A percentile compares a stretch with the other conserved stretches of the same genome.
Conservation (phyloP, 1,140 invertebrate genomes). For the Aphidius gifuensis region DNA sequence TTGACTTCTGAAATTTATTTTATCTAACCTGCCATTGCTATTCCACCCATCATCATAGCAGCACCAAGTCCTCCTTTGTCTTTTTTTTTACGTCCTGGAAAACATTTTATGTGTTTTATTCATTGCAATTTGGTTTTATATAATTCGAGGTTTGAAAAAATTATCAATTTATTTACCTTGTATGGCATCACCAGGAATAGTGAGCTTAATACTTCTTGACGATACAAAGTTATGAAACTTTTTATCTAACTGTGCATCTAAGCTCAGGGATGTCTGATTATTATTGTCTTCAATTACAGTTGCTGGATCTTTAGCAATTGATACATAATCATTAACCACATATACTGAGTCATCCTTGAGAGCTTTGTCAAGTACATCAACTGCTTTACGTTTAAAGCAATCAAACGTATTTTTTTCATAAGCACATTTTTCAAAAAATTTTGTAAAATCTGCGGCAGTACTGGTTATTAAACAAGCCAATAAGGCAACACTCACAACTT, state of each 20-base stretch:
- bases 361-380: conserved; percentile 58
- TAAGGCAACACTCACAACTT: conserved; percentile 18
- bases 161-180: conserved; percentile 39
- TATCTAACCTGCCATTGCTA: conserved; percentile 60
- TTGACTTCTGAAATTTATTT: neutral
- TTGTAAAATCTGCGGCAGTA: conserved; percentile 38
- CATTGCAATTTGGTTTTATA: neutral
- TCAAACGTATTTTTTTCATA: conserved; percentile 51
- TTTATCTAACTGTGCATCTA: conserved; percentile 47
- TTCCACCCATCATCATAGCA: conserved; percentile 61
- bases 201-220: conserved; percentile 49
- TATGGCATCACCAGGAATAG: conserved; percentile 49
- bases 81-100: conserved; percentile 54
- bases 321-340: conserved; percentile 57
- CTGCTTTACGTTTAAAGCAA: conserved; percentile 57
- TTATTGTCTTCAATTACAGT: conserved; percentile 20
- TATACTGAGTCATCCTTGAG: conserved; percentile 59
- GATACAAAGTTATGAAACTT: conserved; percentile 50
- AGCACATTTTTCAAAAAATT: conserved; percentile 46
- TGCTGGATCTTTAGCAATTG: conserved; percentile 53
- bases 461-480: conserved; percentile 23
- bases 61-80: conserved; percentile 52
- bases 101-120: neutral
- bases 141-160: conserved; percentile 6
- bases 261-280: conserved; percentile 25